Evolutionary conservation across 2,888 invertebrate species (phyloP), one percentile per base, ranked within the genome.

Genomic region (Terebella lapidaria): DNA sequence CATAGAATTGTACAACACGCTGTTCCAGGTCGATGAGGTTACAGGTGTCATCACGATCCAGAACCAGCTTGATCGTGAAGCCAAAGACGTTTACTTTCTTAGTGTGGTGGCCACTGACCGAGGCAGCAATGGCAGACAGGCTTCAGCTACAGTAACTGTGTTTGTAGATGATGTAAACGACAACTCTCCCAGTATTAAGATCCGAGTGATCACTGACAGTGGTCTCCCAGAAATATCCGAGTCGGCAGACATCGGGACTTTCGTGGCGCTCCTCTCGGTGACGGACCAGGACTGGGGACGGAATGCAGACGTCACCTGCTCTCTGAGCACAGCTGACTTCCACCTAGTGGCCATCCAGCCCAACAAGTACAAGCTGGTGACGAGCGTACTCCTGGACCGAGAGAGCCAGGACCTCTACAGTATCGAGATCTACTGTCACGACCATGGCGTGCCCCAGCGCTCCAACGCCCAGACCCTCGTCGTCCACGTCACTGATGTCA

Each of bases 111-210:
- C 68, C 15, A 5, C 46, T 1, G 68, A 68, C 54, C 56, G 28
- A n/a, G 66, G 65, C 2, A 28, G 60, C 1, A 62, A 62, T 24
- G 54, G 62, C 1, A 15, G 57, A 18, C 57, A 62, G 1, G 63
- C 57, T 1, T 54, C 57, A 10, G 58, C 66, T 27, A 58, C 49
- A 24, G 65, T 68, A 4, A 57, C 58, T 15, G 58, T 68, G 1
- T 20, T 52, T 18, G 65, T 68, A 10, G 47, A 58, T 24, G 68
- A 68, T 25, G 58, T 60, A 30, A 68, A 68, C 29, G 68, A 68
- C 62, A 58, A 68, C 54, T 54, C 65, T 1, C 68, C 68, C 2
- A 45, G 58, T n/a, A 67, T 68, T 54, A 55, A 45, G 5, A 59
- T 64, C 10, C 54, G 53, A 28, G 61, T 59, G 22, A 56, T 63